Evolutionary conservation across 2,797 vertebrate genomes (phyloP), one percentile per base, ranked within the genome.

Genomic region (Jordanella pulchra): DNA sequence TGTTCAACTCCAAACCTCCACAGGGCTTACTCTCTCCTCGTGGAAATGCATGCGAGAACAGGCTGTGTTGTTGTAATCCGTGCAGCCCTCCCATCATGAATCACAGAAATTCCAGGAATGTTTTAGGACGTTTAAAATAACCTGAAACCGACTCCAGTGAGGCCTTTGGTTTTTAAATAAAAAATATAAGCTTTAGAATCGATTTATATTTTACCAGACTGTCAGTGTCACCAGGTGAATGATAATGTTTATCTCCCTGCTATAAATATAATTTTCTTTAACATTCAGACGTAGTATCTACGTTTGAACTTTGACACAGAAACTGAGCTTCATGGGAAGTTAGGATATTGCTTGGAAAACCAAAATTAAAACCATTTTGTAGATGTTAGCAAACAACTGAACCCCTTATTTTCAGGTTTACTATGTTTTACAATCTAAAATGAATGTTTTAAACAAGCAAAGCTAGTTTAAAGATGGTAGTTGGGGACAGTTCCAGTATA

Each of bases 31-130:
- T 42, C 13, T 35, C 63, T 27, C 21, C 23, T 35, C 3, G 44
- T 42, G 67, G 76, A 75, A 69, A 68, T 76, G 80, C 85, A 64
- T 17, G 77, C 79, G 30, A 50, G 72, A 25, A 77, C 78, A 67
- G 30, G 72, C 32, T 54, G 32, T 65, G 69, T 68, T 72, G 39
- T 5, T 64, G 70, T 50, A 72, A 81, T 80, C 72, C 73, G 25
- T 72, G 54, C 23, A 25, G 35, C 23, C 23, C 60, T 72, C 65
- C 66, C 4, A 3, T 27, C 1, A 4, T 28, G 65, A 28, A 30
- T 73, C 27, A 44, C 65, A 42, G 51, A 61, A 74, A 69, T 17
- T 17, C 6, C 42, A 47, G 68, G 69, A 75, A 79, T 69, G 67
- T 78, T 56, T 72, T 7, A 25, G 47, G 18, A 47, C 10, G 28